These are phyloP conservation scores for Tetranychus urticae DNA, from an alignment of 1,140 invertebrate genomes.

Conservation along the genomic window DNA sequence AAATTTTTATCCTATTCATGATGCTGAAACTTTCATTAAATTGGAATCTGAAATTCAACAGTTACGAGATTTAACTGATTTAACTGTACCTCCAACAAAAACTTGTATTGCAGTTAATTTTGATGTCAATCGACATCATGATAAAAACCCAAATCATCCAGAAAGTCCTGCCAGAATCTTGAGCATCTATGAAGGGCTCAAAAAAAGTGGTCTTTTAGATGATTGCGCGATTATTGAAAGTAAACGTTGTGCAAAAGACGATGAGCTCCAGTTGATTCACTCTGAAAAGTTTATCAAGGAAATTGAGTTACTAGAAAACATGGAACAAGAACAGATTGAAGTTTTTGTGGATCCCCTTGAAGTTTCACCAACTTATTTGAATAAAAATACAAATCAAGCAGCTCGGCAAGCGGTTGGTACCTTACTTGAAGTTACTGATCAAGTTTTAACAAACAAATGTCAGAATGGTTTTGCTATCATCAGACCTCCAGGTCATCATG, in stretches of 20 bases:
- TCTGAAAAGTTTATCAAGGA: conserved; percentile 33
- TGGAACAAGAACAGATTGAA: conserved; percentile 40
- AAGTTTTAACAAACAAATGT: conserved; percentile 25
- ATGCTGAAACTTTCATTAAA: conserved; percentile 17
- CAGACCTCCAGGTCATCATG: conserved; percentile 91
- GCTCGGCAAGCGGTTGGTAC: conserved; percentile 84
- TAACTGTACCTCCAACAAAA: conserved; percentile 16
- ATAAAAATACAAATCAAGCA: conserved; percentile 73
- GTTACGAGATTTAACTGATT: conserved; percentile 35
- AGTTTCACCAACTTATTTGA: conserved; percentile 55
- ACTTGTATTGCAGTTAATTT: conserved; percentile 42
- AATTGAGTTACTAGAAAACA: conserved; percentile 26
- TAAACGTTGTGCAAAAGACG: conserved; percentile 31
- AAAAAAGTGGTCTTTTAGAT: conserved; percentile 36
- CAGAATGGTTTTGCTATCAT: conserved; percentile 89
- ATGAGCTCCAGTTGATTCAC: conserved; percentile 42
- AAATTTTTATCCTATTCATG: conserved; percentile 39
- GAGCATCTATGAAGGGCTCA: conserved; percentile 37
- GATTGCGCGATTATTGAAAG: conserved; percentile 30
- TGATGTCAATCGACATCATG: conserved; percentile 40
- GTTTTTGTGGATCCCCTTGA: conserved; percentile 69
- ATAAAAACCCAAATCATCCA: conserved; percentile 34
- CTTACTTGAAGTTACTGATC: conserved; percentile 70
- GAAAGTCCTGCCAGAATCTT: conserved; percentile 47
- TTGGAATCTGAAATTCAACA: conserved; percentile 29